Evolutionary conservation across 2,888 invertebrate species (phyloP), one percentile per base, ranked within the genome.

Genomic region (Oscheius sp.): DNA sequence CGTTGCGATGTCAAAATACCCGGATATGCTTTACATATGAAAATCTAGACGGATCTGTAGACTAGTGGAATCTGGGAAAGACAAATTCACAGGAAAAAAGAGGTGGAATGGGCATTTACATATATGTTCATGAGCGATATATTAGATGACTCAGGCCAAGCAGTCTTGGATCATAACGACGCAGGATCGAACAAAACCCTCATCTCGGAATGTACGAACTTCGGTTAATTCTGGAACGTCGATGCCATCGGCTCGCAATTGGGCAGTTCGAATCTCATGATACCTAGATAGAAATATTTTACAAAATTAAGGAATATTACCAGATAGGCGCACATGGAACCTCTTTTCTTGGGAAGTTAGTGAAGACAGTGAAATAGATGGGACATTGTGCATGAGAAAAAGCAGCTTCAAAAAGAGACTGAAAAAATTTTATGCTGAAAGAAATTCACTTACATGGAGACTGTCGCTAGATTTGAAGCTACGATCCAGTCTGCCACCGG

Each of bases 321-420:
- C 83, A 83, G 4, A 39, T 45, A 2, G 83, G 83, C 15, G 67
- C 77, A 42, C 83, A 83, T 42, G 70, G 46, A 37, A 83, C 65
- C 33, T 72, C 73, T 29, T 72, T 71, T 12, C 72, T 63, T 23
- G 83, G 83, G 37, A 74, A 76, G 46, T 78, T 72, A 29, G 70
- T 75, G 34, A 79, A 70, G 25, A 81, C 69, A 10, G 79, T 73
- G 63, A 83, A 83, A 87, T 92, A 92, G 87, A 94, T 87, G 91
- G 96, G 96, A 15, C 96, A 92, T 82, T 92, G 91, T 3, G 94
- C 93, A 89, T 96, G 94, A 87, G 95, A 95, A 89, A 96, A 95
- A 77, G 96, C 93, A 89, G 93, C 96, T 88, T 94, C 92, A 89
- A 94, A 95, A 74, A 98, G 91, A 87, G 93, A 92, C 95, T 96